These are phyloP conservation scores for Luscinia luscinia DNA, from an alignment of 2,797 vertebrate genomes.

Conservation along the genomic window DNA sequence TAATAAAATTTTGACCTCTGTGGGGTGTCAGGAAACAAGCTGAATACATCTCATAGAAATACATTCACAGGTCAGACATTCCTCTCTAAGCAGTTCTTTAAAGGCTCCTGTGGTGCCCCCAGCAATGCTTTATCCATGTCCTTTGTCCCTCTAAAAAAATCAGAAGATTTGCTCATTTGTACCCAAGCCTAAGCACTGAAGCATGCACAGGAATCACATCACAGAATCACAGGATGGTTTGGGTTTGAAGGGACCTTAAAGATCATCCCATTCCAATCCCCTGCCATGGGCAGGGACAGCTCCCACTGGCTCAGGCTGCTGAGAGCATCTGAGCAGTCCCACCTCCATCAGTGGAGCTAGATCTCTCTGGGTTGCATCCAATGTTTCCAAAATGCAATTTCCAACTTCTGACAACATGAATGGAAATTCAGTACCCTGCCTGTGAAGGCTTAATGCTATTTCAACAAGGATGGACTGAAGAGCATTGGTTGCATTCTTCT, in stretches of 20 bases:
- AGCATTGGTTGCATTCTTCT: neutral
- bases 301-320: neutral
- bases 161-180: neutral
- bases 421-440: neutral
- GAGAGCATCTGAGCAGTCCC: neutral
- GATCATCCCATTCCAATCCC: rapidly evolving
- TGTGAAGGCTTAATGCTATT: neutral
- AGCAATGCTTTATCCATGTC: neutral
- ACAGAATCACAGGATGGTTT: neutral
- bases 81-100: neutral
- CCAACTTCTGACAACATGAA: neutral
- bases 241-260: neutral
- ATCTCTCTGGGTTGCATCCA: neutral
- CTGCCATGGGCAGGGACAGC: neutral
- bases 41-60: neutral
- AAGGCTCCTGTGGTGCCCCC: neutral
- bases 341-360: neutral
- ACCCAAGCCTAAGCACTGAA: neutral
- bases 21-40: neutral
- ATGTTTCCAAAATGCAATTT: neutral
- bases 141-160: neutral
- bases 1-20: neutral
- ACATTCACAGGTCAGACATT: neutral
- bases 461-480: neutral
- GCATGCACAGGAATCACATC: neutral